Evolutionary conservation across 2,797 vertebrate species (phyloP).

Genomic region (Danio kyathit): DNA sequence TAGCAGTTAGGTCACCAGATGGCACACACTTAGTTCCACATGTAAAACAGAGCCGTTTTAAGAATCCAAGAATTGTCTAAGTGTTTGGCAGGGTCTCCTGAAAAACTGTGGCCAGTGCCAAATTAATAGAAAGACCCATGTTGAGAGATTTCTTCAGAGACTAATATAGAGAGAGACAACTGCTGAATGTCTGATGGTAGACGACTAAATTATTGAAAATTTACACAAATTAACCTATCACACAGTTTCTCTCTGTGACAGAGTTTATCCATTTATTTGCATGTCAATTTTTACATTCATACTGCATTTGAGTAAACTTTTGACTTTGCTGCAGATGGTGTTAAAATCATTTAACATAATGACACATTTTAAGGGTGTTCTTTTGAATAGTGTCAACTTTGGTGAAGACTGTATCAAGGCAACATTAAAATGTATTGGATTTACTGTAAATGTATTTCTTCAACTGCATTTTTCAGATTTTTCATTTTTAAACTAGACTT

Average conservation of each 20-base stretch:
- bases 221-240: background rate
- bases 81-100: background rate
- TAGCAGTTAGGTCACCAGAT: conserved; percentile 39
- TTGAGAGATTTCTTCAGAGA: background rate
- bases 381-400: too few relatives aligned
- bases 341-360: too few relatives aligned
- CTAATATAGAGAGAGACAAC: background rate
- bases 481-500: too few relatives aligned
- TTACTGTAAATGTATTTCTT: too few relatives aligned
- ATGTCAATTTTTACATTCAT: too few relatives aligned
- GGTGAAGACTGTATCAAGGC: too few relatives aligned
- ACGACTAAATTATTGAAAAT: background rate
- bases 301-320: too few relatives aligned
- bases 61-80: conserved; percentile 1
- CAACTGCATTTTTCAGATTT: too few relatives aligned
- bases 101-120: background rate
- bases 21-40: conserved; percentile 14
- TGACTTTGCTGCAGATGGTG: too few relatives aligned
- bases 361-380: too few relatives aligned
- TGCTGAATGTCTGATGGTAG: background rate
- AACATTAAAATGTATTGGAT: too few relatives aligned
- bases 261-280: background rate
- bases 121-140: background rate
- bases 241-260: background rate
- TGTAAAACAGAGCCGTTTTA: conserved; percentile 5